Evolutionary conservation across 2,113 vertebrate genomes (phyloP), one percentile per base, ranked within the genome.

Genomic region (Paradisaea rubra): DNA sequence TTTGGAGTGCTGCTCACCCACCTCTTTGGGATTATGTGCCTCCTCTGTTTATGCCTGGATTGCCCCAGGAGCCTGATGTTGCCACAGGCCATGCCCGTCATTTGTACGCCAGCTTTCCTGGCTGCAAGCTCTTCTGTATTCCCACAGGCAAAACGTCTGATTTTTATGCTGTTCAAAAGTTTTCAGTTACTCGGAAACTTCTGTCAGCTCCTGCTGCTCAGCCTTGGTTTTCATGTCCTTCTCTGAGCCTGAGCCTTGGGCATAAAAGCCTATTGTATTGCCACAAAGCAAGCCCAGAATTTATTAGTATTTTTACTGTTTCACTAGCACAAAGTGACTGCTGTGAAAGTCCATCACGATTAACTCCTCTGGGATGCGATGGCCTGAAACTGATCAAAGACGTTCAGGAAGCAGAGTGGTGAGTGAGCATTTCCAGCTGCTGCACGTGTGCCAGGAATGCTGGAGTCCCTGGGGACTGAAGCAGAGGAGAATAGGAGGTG

Each of bases 271-370:
- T 72, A 42, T 82, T 93, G 59, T 76, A 60, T 69, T 72, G 74
- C 12, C 61, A 81, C 45, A 93, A 89, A 93, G 92, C 81, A 41
- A 91, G 66, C 86, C n/a, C 25, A 45, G 81, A 87, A 93, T 91
- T 93, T 94, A 89, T 89, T 72, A 82, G 37, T 93, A 60, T 89
- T 89, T 93, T 89, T 64, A 47, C 85, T 87, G 64, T 85, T 85
- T 68, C 6, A 0, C 78, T 60, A 33, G 53, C 61, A 52, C 56
- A 68, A 85, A 91, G 35, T 49, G 81, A 71, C 47, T 78, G 60
- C 42, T 85, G 57, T 89, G 78, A 93, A 93, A 91, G 37, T 31
- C 41, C 57, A n/a, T 78, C 60, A 45, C 0, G 5, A 53, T 53
- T 65, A 60, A 88, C 42, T 91, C 63, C 66, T 69, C 41, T 69